Base-by-base conservation (phyloP, 2,797 vertebrate species). In the Syngnathus rostellatus region DNA sequence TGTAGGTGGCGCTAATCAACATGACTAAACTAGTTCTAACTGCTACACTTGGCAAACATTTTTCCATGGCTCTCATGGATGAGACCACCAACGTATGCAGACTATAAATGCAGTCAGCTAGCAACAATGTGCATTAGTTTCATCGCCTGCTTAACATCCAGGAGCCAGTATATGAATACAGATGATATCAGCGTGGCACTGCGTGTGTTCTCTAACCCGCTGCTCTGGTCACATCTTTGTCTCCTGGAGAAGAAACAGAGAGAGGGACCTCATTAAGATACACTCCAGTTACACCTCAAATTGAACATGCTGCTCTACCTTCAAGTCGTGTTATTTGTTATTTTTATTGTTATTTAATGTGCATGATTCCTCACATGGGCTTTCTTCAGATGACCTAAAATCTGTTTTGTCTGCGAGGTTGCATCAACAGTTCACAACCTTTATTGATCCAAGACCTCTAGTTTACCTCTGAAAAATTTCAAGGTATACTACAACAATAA, bases 261-360 rank as follows among this genome's bases (percentile, higher is more conserved):
- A 57, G 55, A 37, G 55, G 55, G 86, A 89, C 86, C 86, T 89
- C 89, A 90, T 91, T 90, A 87, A 82, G 85, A 80, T 84, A 83
- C 77, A 75, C 83, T 72, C 83, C 89, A 89, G 91, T 90, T 89
- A 88, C 89, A 87, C 75, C 83, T 82, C 78, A 84, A 88, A 87
- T 89, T 85, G 85, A 82, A 87, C 12, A 31, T 80, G 78, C 73
- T 72, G 82, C 87, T 87, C 88, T 88, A 3, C 3, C 84, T 87
- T 89, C 80, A 70, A 80, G 85, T 81, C 82, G 78, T 83, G 88
- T 86, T 89, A 84, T 90, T 80, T 81, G 83, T 79, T 82, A 83
- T 86, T 89, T 88, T 85, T 12, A 8, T 55, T 12, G 8, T 41
- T 41, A 10, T 54, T 51, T 23, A 12, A 31, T 55, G 23, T 55